phyloP scores from a whole-genome alignment of 2,797 vertebrate genomes.

The Sebastiscus albofasciatus region DNA sequence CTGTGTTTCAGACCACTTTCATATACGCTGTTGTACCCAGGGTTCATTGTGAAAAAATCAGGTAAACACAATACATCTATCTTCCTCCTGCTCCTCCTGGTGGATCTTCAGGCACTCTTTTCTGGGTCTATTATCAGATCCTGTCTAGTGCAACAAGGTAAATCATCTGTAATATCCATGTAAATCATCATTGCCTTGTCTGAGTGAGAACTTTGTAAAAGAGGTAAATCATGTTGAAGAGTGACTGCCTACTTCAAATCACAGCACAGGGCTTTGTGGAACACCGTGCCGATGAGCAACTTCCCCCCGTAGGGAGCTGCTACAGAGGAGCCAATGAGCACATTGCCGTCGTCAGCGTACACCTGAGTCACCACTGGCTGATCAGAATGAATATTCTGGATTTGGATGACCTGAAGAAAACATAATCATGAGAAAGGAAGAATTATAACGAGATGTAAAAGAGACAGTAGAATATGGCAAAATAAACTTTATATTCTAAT shows the following conservation, averaged over 20 bases:
- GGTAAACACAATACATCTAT: background rate
- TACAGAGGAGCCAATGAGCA: conserved; percentile 88
- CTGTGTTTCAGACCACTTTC: background rate
- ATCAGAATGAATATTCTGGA: conserved; percentile 87
- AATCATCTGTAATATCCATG: background rate
- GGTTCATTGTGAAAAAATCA: background rate
- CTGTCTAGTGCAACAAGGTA: background rate
- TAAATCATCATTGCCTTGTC: background rate
- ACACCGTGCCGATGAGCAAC: conserved; percentile 91
- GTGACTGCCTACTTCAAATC: conserved; percentile 73
- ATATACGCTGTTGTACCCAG: background rate
- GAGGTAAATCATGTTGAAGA: background rate
- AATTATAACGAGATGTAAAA: background rate
- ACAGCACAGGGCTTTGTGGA: conserved; percentile 90
- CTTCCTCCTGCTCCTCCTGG: background rate
- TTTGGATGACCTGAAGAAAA: conserved; percentile 82
- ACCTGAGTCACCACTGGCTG: conserved; percentile 83
- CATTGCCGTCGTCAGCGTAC: conserved; percentile 85
- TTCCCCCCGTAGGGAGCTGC: conserved; percentile 82
- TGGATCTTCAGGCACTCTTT: background rate
- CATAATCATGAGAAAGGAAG: background rate
- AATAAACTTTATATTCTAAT: background rate
- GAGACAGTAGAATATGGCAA: background rate
- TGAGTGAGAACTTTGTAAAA: background rate
- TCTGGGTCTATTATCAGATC: background rate